Percentiles rank a stretch among this genome's conserved stretches.
phyloP scores from a whole-genome alignment of 2,888 invertebrate genomes.

The Hipparchia sbordonii region DNA sequence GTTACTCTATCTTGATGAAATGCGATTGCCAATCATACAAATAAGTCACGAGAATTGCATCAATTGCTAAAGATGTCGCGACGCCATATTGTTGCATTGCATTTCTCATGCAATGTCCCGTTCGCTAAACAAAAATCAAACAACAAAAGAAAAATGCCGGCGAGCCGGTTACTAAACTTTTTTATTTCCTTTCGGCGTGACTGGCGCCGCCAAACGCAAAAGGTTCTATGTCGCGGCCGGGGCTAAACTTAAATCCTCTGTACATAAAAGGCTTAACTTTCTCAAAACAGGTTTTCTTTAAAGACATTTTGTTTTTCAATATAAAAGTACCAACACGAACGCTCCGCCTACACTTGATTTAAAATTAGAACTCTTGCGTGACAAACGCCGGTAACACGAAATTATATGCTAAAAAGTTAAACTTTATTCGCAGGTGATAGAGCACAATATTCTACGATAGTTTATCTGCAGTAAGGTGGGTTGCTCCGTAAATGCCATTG shows the following conservation, averaged over 20 bases:
- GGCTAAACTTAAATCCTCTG: conserved; percentile 71
- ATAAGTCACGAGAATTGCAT: conserved; percentile 56
- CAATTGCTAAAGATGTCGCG: conserved; percentile 57
- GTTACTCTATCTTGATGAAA: background rate
- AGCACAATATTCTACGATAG: conserved; percentile 75
- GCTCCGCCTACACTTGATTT: conserved; percentile 83
- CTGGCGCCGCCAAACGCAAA: conserved; percentile 50
- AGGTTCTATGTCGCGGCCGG: conserved; percentile 69
- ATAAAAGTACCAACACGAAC: conserved; percentile 75
- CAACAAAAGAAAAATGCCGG: conserved; percentile 78
- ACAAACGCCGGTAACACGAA: conserved; percentile 80
- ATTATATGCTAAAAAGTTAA: conserved; percentile 80
- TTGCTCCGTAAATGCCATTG: conserved; percentile 80
- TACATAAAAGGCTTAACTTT: conserved; percentile 81
- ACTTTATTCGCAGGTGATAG: conserved; percentile 77
- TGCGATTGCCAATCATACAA: conserved; percentile 29
- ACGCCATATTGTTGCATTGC: conserved; percentile 80
- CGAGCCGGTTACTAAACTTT: conserved; percentile 81
- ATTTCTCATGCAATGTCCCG: conserved; percentile 81
- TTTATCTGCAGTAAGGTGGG: conserved; percentile 79
- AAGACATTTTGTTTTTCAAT: conserved; percentile 82
- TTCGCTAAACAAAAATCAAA: conserved; percentile 79
- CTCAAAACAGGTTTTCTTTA: conserved; percentile 79
- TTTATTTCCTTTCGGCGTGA: conserved; percentile 76
- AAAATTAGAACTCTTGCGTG: conserved; percentile 83